These are phyloP conservation scores for Linyphia triangularis DNA, from an alignment of 2,888 invertebrate species.

Conservation along the genomic window DNA sequence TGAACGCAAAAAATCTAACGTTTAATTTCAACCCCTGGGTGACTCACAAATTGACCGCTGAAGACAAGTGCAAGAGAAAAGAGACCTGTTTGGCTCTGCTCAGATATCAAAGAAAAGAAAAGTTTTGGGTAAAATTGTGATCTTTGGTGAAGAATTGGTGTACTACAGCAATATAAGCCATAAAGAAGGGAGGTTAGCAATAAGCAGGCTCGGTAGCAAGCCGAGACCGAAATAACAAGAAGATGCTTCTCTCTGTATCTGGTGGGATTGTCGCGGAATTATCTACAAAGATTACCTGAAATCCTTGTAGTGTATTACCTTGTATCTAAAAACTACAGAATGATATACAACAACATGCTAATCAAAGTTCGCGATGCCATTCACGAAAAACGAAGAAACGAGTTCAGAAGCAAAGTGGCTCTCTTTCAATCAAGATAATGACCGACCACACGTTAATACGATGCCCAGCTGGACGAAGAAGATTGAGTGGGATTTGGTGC, in stretches of 20 bases:
- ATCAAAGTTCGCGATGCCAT: neutral
- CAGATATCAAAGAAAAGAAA: too few species aligned
- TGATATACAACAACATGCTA: too few species aligned
- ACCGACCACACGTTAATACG: neutral
- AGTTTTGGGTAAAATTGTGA: neutral
- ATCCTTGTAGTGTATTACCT: too few species aligned
- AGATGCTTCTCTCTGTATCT: too few species aligned
- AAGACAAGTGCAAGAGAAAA: neutral
- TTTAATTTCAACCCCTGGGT: neutral
- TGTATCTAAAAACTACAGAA: too few species aligned
- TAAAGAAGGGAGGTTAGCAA: neutral
- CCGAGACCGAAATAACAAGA: too few species aligned
- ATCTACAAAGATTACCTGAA: too few species aligned
- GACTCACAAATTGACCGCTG: neutral
- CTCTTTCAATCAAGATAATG: constrained; percentile 3
- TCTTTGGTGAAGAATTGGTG: too few species aligned
- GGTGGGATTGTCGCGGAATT: too few species aligned
- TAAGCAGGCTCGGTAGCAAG: neutral
- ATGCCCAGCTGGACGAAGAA: neutral
- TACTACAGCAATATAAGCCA: too few species aligned
- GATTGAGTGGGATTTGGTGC: neutral
- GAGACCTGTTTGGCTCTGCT: neutral
- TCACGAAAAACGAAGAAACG: too few species aligned
- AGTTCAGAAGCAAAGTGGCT: neutral
- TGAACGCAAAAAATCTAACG: neutral